Evolutionary conservation across 2,797 vertebrate genomes (phyloP), one percentile per base, ranked within the genome.

Genomic region (Sebastes taczanowskii): DNA sequence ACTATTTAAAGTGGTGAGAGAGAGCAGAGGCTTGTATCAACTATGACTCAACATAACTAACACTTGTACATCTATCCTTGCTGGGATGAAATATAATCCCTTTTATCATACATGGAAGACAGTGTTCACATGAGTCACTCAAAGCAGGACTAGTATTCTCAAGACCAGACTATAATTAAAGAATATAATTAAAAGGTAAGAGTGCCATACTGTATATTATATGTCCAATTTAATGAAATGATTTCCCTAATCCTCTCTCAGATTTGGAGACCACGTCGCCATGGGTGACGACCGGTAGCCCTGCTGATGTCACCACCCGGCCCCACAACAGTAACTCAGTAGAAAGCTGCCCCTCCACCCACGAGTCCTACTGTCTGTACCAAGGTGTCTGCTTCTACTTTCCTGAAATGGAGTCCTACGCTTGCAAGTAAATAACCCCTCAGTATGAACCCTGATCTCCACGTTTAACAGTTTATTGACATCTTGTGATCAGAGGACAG

Each of bases 381-480:
- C 93, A 95, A 0, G 97, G 97, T 1, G 84, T 95, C 62, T 99
- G 98, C 87, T 94, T 97, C 89, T 97, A 98, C 72, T 92, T 98
- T 27, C 94, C 96, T 29, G 91, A 96, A 8, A 91, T 98, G 62
- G 91, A 96, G 80, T 95, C 94, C 42, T 97, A 97, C 0, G 97
- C 96, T 13, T 99, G 98, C 97, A 98, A 97, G 98, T 97, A 96
- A 97, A 96, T 96, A 69, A 80, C 56, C 29, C n/a, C 3, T 52
- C 9, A 42, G 2, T 68, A 32, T 83, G 56, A 80, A 52, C 32
- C 10, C 5, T 29, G 22, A 64, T 38, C 27, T 42, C 8, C 32
- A 25, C 2, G 4, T 65, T 66, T 63, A 74, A 46, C 56, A 56
- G n/a, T 74, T 74, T 60, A 46, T 14, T 59, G 68, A 67, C 22